These are phyloP conservation scores for Nycteola revayana DNA, from an alignment of 2,888 invertebrate genomes.

Conservation along the genomic window DNA sequence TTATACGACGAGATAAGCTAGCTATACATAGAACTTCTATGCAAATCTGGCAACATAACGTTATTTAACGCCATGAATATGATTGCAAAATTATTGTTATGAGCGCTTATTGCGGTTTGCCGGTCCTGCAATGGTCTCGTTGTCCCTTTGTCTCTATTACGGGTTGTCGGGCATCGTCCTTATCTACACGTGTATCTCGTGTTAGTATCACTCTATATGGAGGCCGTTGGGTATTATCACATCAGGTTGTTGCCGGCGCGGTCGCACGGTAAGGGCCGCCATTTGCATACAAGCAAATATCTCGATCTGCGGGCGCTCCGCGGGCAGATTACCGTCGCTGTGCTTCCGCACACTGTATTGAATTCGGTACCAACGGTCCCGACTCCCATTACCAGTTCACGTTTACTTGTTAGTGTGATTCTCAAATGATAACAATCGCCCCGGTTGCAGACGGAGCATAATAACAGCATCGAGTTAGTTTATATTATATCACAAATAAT, in stretches of 20 bases:
- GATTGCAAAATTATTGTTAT: constrained; percentile 44
- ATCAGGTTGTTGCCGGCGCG: constrained; percentile 61
- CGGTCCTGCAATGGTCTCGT: constrained; percentile 45
- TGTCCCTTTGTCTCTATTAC: constrained; percentile 76
- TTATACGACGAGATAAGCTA: constrained; percentile 39
- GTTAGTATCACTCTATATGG: constrained; percentile 77
- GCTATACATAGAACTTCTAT: constrained; percentile 25
- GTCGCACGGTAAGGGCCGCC: constrained; percentile 71
- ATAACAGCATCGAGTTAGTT: constrained; percentile 44
- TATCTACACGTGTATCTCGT: constrained; percentile 75
- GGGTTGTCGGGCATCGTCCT: constrained; percentile 53
- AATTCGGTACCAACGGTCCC: constrained; percentile 65
- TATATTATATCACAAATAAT: too few relatives aligned
- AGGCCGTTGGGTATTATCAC: constrained; percentile 72
- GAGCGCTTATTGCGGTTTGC: constrained; percentile 32
- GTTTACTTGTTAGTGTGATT: constrained; percentile 76
- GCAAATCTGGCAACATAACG: constrained; percentile 30
- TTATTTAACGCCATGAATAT: constrained; percentile 38
- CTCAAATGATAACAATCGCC: constrained; percentile 67
- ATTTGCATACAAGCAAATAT: constrained; percentile 80
- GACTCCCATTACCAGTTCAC: constrained; percentile 63
- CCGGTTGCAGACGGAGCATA: constrained; percentile 40
- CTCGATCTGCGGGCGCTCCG: constrained; percentile 65
- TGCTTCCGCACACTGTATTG: constrained; percentile 72
- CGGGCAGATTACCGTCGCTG: constrained; percentile 64